Evolutionary conservation across 2,113 vertebrate genomes (phyloP).

Genomic region (Bubo blakistoni): DNA sequence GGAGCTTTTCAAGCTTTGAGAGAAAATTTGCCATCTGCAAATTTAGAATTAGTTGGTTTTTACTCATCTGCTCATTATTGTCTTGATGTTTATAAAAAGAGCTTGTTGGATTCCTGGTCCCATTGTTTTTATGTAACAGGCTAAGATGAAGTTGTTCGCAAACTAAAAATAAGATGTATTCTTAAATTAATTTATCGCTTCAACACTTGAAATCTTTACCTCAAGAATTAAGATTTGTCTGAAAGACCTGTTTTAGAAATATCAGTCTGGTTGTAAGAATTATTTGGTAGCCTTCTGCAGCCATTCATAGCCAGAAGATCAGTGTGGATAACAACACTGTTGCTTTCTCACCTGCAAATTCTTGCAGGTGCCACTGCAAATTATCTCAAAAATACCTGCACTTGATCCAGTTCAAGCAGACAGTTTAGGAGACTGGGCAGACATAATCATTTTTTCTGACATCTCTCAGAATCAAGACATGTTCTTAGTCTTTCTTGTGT

Average conservation of each 20-base stretch:
- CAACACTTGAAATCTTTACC: neutral
- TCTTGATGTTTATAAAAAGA: conserved; percentile 15
- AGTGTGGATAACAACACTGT: neutral
- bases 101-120: neutral
- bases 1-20: conserved; percentile 20
- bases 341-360: neutral
- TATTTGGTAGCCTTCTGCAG: neutral
- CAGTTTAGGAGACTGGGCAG: neutral
- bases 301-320: neutral
- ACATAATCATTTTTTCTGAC: neutral
- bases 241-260: neutral
- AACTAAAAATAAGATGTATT: neutral
- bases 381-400: neutral
- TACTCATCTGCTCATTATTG: neutral
- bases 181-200: neutral
- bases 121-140: neutral
- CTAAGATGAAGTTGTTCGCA: neutral
- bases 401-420: neutral
- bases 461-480: neutral
- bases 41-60: conserved; percentile 28
- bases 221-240: neutral
- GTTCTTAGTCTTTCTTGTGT: neutral
- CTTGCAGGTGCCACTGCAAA: neutral
- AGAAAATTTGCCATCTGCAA: conserved; percentile 40
- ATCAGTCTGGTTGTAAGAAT: neutral